Evolutionary conservation across 2,888 invertebrate genomes (phyloP), one percentile per base, ranked within the genome.

Genomic region (Hirtodrosophila alboralis): DNA sequence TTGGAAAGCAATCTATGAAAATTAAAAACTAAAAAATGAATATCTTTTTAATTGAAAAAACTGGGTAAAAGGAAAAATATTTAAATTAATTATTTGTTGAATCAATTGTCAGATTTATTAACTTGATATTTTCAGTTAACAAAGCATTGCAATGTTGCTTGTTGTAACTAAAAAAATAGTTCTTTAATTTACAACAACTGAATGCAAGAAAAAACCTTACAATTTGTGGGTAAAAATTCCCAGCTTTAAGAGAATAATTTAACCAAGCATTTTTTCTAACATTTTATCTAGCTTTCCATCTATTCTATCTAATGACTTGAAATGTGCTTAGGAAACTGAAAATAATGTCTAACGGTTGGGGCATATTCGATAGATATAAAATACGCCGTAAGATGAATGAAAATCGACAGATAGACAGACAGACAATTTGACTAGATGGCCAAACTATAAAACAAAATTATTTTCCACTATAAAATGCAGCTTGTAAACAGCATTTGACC

Each of bases 401-500:
- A 63, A 62, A 41, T 30, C 40, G 54, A 40, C 52, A 61, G 36
- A 49, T 53, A n/a, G n/a, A n/a, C n/a, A n/a, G n/a, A 60, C 48
- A 61, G 36, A 49, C 56, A 45, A 33, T 72, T 57, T 34, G 62
- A 57, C 44, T 51, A 41, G 58, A 47, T 51, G 54, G 41, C 44
- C 52, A 43, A n/a, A 40, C 54, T 56, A 62, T 79, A 62, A 75
- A 61, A 73, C 75, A 65, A 78, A 80, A 68, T 66, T 53, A 65
- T 84, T 80, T 86, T 69, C 61, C 74, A 48, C 68, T 60, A 51
- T 48, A 59, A 69, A 57, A 59, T 41, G 41, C 60, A 57, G 14
- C 49, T 72, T 62, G 62, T 67, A 72, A 78, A 36, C 66, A 54
- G 59, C 69, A 54, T 75, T 78, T 80, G 86, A 80, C 80, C 80